Evolutionary conservation across 1,140 invertebrate species (phyloP).

Genomic region (Marisa cornuarietis): DNA sequence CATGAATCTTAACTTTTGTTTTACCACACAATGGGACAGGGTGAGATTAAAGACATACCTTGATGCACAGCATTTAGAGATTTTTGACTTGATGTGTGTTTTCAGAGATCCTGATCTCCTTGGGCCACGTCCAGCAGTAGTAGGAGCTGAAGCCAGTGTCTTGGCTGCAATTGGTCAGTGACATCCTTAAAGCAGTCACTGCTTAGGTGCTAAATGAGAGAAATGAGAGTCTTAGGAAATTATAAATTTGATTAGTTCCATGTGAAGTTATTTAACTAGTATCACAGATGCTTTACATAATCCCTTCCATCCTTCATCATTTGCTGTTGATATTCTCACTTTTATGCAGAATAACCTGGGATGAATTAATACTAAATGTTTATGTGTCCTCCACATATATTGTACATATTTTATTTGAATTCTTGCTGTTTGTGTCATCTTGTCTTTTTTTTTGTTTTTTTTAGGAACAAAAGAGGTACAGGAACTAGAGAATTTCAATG

Average conservation of each 20-base stretch:
- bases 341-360: too few species aligned
- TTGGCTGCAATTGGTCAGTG: constrained; percentile 38
- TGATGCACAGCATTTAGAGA: too few species aligned
- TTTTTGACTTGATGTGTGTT: not conserved
- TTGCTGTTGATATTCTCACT: too few species aligned
- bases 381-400: not conserved
- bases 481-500: constrained; percentile 62
- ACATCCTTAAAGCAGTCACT: not conserved
- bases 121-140: constrained; percentile 38
- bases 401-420: not conserved
- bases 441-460: not conserved
- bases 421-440: not conserved
- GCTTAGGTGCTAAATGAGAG: too few species aligned
- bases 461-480: constrained; percentile 36
- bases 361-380: not conserved
- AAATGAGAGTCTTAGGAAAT: too few species aligned
- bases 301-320: too few species aligned
- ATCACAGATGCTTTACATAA: too few species aligned
- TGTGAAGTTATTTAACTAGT: too few species aligned
- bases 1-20: not conserved
- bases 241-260: too few species aligned
- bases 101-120: constrained; percentile 27
- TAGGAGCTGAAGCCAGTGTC: constrained; percentile 47
- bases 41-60: too few species aligned
- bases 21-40: not conserved